phyloP scores from a whole-genome alignment of 2,797 vertebrate genomes.

The Sebastes alutus region DNA sequence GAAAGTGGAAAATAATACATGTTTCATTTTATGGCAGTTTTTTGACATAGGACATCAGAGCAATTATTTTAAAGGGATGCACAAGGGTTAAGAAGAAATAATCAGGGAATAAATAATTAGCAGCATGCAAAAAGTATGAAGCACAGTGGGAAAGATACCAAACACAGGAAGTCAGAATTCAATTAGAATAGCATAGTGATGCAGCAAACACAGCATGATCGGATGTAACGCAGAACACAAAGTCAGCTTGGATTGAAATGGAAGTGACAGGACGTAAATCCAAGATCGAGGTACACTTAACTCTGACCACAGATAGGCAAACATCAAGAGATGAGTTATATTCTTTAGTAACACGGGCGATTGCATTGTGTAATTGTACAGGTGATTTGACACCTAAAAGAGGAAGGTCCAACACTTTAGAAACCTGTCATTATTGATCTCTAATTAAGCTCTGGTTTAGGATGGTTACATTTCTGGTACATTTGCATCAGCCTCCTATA shows the following conservation, averaged over 20 bases:
- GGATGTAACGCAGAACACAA: neutral
- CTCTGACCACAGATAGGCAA: neutral
- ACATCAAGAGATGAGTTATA: constrained; percentile 20
- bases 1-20: too few relatives aligned
- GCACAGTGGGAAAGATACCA: neutral
- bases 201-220: constrained; percentile 64
- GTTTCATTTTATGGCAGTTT: too few relatives aligned
- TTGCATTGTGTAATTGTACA: neutral
- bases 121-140: constrained; percentile 18
- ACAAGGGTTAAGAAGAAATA: neutral
- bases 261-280: constrained; percentile 6
- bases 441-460: neutral
- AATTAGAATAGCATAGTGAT: constrained; percentile 57
- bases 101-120: constrained; percentile 11
- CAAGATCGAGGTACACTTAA: neutral
- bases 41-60: neutral
- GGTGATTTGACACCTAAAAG: constrained; percentile 32
- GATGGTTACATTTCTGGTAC: neutral
- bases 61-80: neutral
- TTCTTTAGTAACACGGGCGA: neutral
- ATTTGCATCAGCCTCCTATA: neutral
- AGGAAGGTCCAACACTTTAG: constrained; percentile 57
- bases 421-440: constrained; percentile 28
- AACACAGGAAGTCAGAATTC: constrained; percentile 5
- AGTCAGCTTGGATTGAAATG: constrained; percentile 9